Evolutionary conservation across 2,113 vertebrate genomes (phyloP), one percentile per base, ranked within the genome.

Genomic region (Prunella fulvescens): DNA sequence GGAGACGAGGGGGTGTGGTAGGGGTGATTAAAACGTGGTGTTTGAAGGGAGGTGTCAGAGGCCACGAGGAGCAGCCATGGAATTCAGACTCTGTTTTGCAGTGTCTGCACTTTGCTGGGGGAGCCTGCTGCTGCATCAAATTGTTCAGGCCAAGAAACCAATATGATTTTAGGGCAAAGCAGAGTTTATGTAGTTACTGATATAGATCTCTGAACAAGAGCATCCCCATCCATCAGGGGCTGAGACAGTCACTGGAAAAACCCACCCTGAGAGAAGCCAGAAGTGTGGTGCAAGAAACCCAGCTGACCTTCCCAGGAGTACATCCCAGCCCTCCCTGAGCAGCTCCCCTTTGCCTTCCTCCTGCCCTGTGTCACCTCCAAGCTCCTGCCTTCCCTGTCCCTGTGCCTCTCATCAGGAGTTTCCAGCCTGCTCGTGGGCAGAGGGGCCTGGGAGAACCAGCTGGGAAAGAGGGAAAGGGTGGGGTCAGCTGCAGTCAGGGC

Each of bases 361-460:
- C 40, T 79, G 70, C 60, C 42, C 53, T 56, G 3, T 23, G 57
- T 57, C 79, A 45, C 51, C 61, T 58, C 31, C 13, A 4, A 31
- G 70, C 31, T 22, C 48, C 20, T 6, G 12, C 47, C 12, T 22
- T 9, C 19, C 58, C 37, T 24, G 37, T 45, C 39, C 23, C 57
- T 24, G 19, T 4, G 12, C 5, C 28, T 26, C 40, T 19, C 37
- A 78, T 29, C 65, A 8, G 39, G 3, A 19, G 13, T 7, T 31
- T 65, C 40, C 19, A 6, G 3, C 7, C 31, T 50, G 47, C 37
- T 20, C 1, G 2, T 0, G 4, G 56, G 47, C 45, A 35, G 39
- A 0, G 31, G 42, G 48, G 40, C 17, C 17, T 4, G 6, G 3
- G 9, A 19, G 2, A 2, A 8, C 11, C 5, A 4, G 2, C 3